Evolutionary conservation across 2,888 invertebrate species (phyloP).

Genomic region (Lacanobia oleracea): DNA sequence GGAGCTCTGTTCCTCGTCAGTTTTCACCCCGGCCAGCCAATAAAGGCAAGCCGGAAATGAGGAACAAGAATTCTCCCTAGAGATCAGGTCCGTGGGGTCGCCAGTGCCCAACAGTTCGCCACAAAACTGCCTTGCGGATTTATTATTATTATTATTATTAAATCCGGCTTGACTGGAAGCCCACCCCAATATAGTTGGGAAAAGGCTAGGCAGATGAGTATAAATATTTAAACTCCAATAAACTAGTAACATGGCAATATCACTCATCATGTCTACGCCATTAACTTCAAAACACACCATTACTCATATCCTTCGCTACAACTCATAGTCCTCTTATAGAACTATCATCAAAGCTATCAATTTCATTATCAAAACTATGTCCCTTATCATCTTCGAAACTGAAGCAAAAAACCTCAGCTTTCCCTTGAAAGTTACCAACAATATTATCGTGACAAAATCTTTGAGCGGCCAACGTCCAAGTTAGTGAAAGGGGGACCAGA

Average conservation of each 20-base stretch:
- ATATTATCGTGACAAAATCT: constrained; percentile 54
- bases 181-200: too few species aligned
- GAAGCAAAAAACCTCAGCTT: constrained; percentile 39
- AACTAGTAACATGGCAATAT: not conserved
- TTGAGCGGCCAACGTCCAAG: constrained; percentile 29
- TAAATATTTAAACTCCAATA: not conserved
- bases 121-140: too few species aligned
- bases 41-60: too few species aligned
- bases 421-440: constrained; percentile 27
- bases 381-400: constrained; percentile 7
- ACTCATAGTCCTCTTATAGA: not conserved
- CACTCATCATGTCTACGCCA: not conserved
- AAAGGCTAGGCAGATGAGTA: too few species aligned
- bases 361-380: constrained; percentile 18
- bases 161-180: too few species aligned
- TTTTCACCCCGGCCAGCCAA: too few species aligned
- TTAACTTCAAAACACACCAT: not conserved
- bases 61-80: too few species aligned
- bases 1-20: too few species aligned
- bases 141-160: too few species aligned
- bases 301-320: not conserved
- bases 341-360: constrained; percentile 6
- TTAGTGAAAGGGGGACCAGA: constrained; percentile 35
- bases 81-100: too few species aligned
- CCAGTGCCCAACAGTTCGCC: too few species aligned